Percentiles rank a stretch among this genome's conserved stretches.
phyloP scores from a whole-genome alignment of 2,888 invertebrate genomes.

The Synergus japonicus region DNA sequence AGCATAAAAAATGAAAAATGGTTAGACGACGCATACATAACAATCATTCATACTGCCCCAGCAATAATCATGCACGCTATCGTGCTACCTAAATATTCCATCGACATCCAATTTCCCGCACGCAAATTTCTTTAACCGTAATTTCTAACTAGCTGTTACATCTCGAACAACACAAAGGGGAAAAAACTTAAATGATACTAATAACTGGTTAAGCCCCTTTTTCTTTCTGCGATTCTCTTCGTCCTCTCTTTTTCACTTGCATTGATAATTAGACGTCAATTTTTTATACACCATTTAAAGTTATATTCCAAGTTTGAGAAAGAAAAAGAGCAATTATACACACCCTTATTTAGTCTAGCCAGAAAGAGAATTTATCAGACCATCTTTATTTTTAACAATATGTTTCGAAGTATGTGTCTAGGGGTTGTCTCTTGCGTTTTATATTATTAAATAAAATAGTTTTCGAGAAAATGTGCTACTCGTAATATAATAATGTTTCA shows the following conservation, averaged over 20 bases:
- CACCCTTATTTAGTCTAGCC: background rate
- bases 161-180: background rate
- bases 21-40: background rate
- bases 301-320: no score
- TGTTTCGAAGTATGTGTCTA: no score
- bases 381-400: background rate
- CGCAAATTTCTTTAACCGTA: background rate
- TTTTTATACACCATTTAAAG: background rate
- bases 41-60: background rate
- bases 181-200: background rate
- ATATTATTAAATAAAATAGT: no score
- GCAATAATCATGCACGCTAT: background rate
- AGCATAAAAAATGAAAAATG: background rate
- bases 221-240: background rate
- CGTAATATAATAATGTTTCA: no score
- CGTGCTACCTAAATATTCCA: background rate
- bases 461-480: no score
- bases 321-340: background rate
- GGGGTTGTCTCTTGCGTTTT: no score
- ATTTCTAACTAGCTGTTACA: background rate
- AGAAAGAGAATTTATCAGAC: background rate
- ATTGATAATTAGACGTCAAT: background rate
- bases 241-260: background rate
- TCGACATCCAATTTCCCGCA: background rate
- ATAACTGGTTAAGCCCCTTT: background rate